Percentiles rank a stretch among this genome's conserved stretches.
Conservation (phyloP, 2,888 invertebrate species). For the Sminthurinus aureus region DNA sequence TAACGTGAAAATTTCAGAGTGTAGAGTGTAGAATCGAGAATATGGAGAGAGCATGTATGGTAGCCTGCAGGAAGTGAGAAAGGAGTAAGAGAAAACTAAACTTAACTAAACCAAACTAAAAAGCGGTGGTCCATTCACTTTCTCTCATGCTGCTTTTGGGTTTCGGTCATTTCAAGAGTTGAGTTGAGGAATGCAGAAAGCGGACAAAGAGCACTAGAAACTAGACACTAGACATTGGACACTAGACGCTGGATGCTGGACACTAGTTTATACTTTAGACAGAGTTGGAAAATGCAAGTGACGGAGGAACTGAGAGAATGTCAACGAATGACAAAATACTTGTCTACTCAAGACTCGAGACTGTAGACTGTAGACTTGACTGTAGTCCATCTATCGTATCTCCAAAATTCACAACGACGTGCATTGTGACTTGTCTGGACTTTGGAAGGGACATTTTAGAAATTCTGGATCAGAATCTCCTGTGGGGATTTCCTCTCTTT, state of each 20-base stretch:
- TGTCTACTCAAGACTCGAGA: not conserved
- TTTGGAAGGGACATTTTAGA: slow-evolving; percentile 27
- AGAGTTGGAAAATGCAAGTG: too few relatives aligned
- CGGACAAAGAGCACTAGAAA: too few relatives aligned
- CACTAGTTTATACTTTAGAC: too few relatives aligned
- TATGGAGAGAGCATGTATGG: slow-evolving; percentile 34
- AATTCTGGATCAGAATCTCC: slow-evolving; percentile 35
- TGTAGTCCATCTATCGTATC: not conserved
- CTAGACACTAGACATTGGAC: not conserved
- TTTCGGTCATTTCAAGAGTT: too few relatives aligned
- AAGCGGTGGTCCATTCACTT: too few relatives aligned
- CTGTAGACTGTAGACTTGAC: not conserved
- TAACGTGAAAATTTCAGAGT: too few relatives aligned
- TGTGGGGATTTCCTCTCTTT: slow-evolving; percentile 39
- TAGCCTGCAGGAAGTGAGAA: not conserved
- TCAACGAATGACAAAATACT: not conserved
- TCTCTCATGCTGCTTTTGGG: too few relatives aligned
- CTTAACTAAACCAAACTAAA: too few relatives aligned
- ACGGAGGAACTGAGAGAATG: not conserved
- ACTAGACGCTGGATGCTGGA: not conserved
- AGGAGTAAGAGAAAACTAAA: not conserved
- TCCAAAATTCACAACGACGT: not conserved
- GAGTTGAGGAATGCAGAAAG: too few relatives aligned
- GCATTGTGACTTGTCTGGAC: not conserved
- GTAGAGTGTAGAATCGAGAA: slow-evolving; percentile 37